Percentiles rank a stretch among this genome's conserved stretches.
phyloP scores from a whole-genome alignment of 2,797 vertebrate species.

The Cuniculus paca region DNA sequence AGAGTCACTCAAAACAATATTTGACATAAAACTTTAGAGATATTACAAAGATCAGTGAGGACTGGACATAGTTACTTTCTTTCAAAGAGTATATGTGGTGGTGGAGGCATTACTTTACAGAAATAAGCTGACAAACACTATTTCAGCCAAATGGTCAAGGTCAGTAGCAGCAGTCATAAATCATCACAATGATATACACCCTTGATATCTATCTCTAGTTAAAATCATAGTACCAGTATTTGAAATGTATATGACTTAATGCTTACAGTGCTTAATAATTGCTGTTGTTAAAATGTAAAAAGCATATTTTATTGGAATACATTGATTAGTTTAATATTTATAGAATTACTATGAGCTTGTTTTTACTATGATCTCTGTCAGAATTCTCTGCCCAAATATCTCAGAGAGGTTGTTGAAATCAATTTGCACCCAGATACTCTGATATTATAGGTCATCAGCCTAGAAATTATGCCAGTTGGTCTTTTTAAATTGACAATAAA shows the following conservation, averaged over 20 bases:
- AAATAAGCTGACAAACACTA: background rate
- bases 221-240: background rate
- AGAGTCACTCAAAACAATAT: background rate
- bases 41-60: background rate
- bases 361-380: background rate
- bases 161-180: background rate
- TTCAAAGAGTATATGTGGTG: background rate
- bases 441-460: background rate
- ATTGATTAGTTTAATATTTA: background rate
- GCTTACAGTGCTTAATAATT: background rate
- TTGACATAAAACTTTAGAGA: background rate
- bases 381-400: background rate
- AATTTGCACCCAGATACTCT: background rate
- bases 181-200: background rate
- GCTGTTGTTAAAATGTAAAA: background rate
- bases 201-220: background rate
- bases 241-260: background rate
- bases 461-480: background rate
- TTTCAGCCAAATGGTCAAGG: background rate
- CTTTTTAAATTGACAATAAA: background rate
- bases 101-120: background rate
- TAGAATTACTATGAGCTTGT: background rate
- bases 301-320: background rate
- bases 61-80: background rate
- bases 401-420: background rate